Percentiles rank a stretch among this genome's conserved stretches.
phyloP scores from a whole-genome alignment of 2,113 vertebrate species.

The Myrmophylax atrothorax region DNA sequence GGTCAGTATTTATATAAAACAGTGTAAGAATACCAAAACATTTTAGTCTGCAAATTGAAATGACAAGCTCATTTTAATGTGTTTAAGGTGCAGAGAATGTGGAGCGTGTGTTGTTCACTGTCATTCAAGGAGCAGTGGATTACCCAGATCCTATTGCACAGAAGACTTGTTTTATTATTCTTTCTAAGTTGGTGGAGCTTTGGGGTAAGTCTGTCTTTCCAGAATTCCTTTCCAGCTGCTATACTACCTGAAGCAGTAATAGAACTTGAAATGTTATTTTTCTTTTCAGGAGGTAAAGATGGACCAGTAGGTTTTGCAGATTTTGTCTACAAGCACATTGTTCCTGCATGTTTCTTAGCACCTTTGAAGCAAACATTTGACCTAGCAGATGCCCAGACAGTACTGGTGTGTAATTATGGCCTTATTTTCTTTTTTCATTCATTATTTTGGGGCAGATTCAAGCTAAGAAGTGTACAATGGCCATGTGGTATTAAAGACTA shows the following conservation, averaged over 20 bases:
- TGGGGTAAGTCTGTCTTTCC: conserved; percentile 81
- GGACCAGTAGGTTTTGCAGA: conserved; percentile 95
- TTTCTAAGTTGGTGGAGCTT: conserved; percentile 92
- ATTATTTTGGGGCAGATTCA: neutral
- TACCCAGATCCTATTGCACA: conserved; percentile 96
- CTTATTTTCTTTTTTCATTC: neutral
- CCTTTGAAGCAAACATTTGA: conserved; percentile 96
- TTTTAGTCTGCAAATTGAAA: neutral
- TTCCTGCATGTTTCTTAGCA: conserved; percentile 95
- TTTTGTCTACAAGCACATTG: conserved; percentile 98
- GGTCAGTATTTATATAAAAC: conserved; percentile 19
- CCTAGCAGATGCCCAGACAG: conserved; percentile 94
- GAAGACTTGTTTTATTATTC: conserved; percentile 97
- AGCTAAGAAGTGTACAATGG: neutral
- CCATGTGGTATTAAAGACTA: neutral
- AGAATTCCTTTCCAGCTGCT: neutral
- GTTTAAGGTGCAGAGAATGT: conserved; percentile 87
- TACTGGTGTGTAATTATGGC: conserved; percentile 81
- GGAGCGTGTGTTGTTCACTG: conserved; percentile 90
- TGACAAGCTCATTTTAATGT: conserved; percentile 1
- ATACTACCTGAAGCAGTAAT: neutral
- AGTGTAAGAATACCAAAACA: neutral
- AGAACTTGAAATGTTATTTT: conserved; percentile 1
- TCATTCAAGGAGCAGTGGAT: conserved; percentile 97
- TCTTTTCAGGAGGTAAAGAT: conserved; percentile 89